Evolutionary conservation across 2,888 invertebrate species (phyloP).

Genomic region (Alviniconcha strummeri): DNA sequence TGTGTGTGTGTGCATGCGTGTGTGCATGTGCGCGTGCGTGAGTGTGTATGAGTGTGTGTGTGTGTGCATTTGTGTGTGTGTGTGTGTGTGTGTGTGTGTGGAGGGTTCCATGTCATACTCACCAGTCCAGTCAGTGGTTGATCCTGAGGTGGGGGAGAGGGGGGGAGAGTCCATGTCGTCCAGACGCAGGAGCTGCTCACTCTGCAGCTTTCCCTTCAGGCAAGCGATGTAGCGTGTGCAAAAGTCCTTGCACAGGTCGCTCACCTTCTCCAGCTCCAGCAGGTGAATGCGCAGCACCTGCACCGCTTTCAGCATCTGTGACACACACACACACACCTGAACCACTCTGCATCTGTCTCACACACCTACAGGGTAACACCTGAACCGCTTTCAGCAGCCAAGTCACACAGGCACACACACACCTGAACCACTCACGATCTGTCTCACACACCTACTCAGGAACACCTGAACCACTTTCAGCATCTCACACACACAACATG

Average conservation of each 20-base stretch:
- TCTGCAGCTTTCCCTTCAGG: constrained; percentile 81
- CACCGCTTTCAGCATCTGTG: constrained; percentile 88
- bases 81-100: not conserved
- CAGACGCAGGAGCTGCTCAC: constrained; percentile 68
- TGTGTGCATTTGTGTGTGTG: too few species aligned
- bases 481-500: constrained; percentile 76
- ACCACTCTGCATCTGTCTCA: not conserved
- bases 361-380: not conserved
- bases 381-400: not conserved
- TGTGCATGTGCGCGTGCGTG: too few species aligned
- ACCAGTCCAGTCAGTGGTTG: constrained; percentile 20
- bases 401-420: not conserved
- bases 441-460: not conserved
- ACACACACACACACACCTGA: not conserved
- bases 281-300: constrained; percentile 94
- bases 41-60: too few species aligned
- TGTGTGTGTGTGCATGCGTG: too few species aligned
- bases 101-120: not conserved
- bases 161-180: constrained; percentile 58
- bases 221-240: constrained; percentile 93
- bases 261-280: constrained; percentile 93
- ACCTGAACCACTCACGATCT: not conserved
- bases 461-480: constrained; percentile 80
- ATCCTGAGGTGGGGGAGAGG: constrained; percentile 8
- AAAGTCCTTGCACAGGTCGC: constrained; percentile 95